phyloP scores from a whole-genome alignment of 2,888 invertebrate species.

The Eupithecia pulchellata region DNA sequence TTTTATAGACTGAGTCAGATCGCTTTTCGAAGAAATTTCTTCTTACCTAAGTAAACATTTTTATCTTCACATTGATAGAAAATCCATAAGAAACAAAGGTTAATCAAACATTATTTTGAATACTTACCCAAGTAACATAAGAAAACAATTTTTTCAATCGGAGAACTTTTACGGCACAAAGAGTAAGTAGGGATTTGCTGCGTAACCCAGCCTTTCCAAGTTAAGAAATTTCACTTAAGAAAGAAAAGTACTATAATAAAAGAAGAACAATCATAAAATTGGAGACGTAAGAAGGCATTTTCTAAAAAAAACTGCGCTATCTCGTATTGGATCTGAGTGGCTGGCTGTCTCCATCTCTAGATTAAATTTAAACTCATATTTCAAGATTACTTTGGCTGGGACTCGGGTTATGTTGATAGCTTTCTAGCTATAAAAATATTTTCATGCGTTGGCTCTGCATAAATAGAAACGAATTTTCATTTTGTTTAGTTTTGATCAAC shows the following conservation, averaged over 20 bases:
- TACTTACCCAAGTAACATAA: slow-evolving; percentile 49
- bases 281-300: slow-evolving; percentile 73
- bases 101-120: slow-evolving; percentile 39
- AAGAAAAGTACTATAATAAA: slow-evolving; percentile 84
- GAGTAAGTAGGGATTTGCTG: slow-evolving; percentile 81
- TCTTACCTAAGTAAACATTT: background rate
- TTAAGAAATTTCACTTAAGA: slow-evolving; percentile 82
- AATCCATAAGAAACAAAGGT: slow-evolving; percentile 35
- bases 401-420: slow-evolving; percentile 21
- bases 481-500: slow-evolving; percentile 1
- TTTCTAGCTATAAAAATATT: slow-evolving; percentile 19
- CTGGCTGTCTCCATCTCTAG: slow-evolving; percentile 37
- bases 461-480: background rate
- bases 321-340: slow-evolving; percentile 43
- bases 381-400: slow-evolving; percentile 27
- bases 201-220: slow-evolving; percentile 75
- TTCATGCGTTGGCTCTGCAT: slow-evolving; percentile 4
- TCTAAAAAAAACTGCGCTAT: slow-evolving; percentile 53
- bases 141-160: slow-evolving; percentile 78
- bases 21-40: background rate
- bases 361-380: slow-evolving; percentile 38
- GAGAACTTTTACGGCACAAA: slow-evolving; percentile 76
- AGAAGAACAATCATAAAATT: slow-evolving; percentile 84
- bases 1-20: background rate
- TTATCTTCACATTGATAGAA: slow-evolving; percentile 1